Percentiles rank a stretch among this genome's conserved stretches.
These are phyloP conservation scores for Caiman crocodilus DNA, from an alignment of 2,797 vertebrate genomes.

Conservation along the genomic window DNA sequence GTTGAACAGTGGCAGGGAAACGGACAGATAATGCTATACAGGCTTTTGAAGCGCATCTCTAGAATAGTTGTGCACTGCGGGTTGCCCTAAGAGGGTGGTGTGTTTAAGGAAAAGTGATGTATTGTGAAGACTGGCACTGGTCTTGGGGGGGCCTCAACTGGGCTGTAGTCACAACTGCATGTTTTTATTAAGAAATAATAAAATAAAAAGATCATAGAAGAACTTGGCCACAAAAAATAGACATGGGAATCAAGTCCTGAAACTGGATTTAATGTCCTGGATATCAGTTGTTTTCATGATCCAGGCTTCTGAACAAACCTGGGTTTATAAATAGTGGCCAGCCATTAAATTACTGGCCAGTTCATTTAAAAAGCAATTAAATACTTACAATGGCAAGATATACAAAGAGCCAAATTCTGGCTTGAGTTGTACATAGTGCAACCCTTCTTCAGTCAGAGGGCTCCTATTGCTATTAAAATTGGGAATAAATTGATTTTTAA, in stretches of 20 bases:
- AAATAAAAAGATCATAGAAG: not conserved
- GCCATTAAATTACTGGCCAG: fast-evolving
- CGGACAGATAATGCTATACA: no score
- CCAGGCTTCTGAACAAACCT: not conserved
- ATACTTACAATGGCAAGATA: not conserved
- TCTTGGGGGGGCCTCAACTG: no score
- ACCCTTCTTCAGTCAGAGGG: not conserved
- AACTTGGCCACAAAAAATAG: not conserved
- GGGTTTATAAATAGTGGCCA: not conserved
- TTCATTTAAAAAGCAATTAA: not conserved
- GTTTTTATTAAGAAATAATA: constrained; percentile 30
- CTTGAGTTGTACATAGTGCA: not conserved
- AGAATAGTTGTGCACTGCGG: no score
- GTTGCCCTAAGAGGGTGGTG: no score
- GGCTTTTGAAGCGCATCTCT: no score
- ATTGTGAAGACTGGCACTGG: no score
- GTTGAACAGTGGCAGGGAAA: no score
- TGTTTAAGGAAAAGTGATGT: no score
- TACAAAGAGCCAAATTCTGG: not conserved
- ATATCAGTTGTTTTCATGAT: not conserved
- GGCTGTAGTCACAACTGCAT: not conserved
- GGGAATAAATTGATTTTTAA: not conserved
- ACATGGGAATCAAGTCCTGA: not conserved
- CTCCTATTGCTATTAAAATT: not conserved
- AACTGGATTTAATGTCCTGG: not conserved